phyloP scores from a whole-genome alignment of 2,797 vertebrate genomes.

The Gambusia yucatana region DNA sequence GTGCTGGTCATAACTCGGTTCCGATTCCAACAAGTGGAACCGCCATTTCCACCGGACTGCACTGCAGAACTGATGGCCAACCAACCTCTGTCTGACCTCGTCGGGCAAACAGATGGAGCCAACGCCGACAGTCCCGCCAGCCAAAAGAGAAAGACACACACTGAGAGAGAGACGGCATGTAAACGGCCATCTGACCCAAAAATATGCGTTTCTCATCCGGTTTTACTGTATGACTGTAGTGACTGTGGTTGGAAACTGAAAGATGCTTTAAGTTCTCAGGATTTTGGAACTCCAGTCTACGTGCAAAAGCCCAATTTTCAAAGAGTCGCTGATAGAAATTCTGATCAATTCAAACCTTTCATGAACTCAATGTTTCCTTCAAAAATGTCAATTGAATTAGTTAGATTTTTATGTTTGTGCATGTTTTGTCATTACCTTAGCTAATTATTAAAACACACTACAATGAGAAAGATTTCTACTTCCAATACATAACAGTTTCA shows the following conservation, averaged over 20 bases:
- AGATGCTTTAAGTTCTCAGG: background rate
- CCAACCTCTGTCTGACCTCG: background rate
- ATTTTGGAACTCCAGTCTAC: background rate
- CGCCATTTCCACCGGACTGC: background rate
- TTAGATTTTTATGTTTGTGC: background rate
- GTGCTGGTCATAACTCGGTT: background rate
- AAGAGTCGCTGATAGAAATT: background rate
- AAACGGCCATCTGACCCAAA: background rate
- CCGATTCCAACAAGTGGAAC: background rate
- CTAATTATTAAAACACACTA: background rate
- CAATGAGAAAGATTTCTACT: background rate
- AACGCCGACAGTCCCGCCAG: background rate
- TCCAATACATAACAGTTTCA: background rate
- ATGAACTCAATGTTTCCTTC: background rate
- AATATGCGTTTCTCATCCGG: background rate
- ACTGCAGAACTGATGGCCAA: background rate
- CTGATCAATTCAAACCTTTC: background rate
- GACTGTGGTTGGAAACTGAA: background rate
- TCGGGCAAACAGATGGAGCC: background rate
- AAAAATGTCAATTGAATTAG: background rate
- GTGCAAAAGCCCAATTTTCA: background rate
- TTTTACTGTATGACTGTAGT: background rate
- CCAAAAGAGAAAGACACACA: background rate
- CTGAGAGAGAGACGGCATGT: background rate
- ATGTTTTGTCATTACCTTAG: background rate